Evolutionary conservation across 2,888 invertebrate species (phyloP).

Genomic region (Ecliptopera silaceata): DNA sequence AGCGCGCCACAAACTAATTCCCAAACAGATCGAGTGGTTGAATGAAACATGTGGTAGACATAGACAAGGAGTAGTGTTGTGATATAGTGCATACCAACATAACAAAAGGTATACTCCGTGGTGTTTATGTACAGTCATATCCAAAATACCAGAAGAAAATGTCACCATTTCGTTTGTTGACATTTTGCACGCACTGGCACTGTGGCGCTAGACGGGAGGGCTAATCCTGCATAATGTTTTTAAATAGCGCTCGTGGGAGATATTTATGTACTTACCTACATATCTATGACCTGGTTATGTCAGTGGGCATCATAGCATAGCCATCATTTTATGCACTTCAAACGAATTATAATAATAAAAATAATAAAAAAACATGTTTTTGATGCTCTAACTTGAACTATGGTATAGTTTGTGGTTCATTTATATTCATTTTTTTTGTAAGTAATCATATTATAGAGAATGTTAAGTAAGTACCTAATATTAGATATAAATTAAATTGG

Average conservation of each 20-base stretch:
- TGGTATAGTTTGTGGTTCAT: too few relatives aligned
- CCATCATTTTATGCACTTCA: conserved; percentile 45
- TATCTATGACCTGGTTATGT: conserved; percentile 78
- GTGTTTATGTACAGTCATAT: conserved; percentile 3
- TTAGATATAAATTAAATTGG: too few relatives aligned
- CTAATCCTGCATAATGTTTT: conserved; percentile 64
- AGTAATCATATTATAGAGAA: too few relatives aligned
- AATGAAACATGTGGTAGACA: conserved; percentile 6
- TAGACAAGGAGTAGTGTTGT: too few relatives aligned
- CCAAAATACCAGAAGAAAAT: conserved; percentile 27
- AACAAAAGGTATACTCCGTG: too few relatives aligned
- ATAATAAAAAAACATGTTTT: not conserved
- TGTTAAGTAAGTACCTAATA: too few relatives aligned
- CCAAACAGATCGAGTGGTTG: conserved; percentile 12
- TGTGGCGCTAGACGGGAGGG: conserved; percentile 58
- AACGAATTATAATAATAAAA: conserved; percentile 11
- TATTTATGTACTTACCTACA: conserved; percentile 59
- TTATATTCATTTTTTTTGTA: too few relatives aligned
- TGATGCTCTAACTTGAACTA: too few relatives aligned
- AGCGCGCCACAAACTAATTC: conserved; percentile 17
- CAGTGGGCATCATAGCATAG: conserved; percentile 62
- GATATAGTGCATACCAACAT: conserved; percentile 1
- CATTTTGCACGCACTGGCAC: conserved; percentile 40
- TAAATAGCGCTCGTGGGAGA: conserved; percentile 71
- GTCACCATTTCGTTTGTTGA: conserved; percentile 38